Evolutionary conservation across 2,797 vertebrate species (phyloP), one percentile per base, ranked within the genome.

Genomic region (Acipenser transmontanus): DNA sequence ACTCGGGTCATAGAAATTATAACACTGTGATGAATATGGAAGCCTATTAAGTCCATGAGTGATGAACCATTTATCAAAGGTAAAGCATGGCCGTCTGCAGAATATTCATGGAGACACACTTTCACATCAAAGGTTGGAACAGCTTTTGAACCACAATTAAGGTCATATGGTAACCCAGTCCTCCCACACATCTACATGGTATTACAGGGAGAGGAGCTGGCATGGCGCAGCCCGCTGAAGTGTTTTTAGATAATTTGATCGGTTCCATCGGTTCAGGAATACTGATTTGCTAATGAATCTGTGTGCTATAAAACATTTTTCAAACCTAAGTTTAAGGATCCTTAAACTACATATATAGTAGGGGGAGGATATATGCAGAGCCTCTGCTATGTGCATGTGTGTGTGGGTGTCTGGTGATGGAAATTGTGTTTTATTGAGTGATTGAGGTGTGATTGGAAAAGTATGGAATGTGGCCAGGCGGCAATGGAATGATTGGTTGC

Each of bases 51-150:
- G 34, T 34, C 34, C 34, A 34, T 4, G 4, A 34, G 34, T 34
- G 34, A 34, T 4, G 34, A 34, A 34, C 34, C 34, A 34, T 34
- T 34, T 34, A 34, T 34, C 34, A 34, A 34, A 50, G 8, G 20
- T 64, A 9, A 54, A 4, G 13, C 11, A 14, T 61, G 47, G 11
- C 20, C 69, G 0, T 66, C 71, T 67, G 69, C 75, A 68, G 74
- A 75, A 82, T 72, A 63, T 77, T 72, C 70, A 77, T 68, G 66
- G 73, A 68, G 66, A 65, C 59, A 12, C 68, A 50, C 64, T 57
- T 64, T 67, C 70, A 79, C 77, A 82, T 87, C 82, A 88, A 87
- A 87, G 81, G 70, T 67, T 47, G 51, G 47, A 78, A 67, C 56
- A 20, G 78, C 79, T 82, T 71, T 71, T 69, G 59, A 74, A 71